A percentile compares a stretch with the other conserved stretches of the same genome.
Conservation (phyloP, 2,888 invertebrate species). For the Odontocerum albicorne region DNA sequence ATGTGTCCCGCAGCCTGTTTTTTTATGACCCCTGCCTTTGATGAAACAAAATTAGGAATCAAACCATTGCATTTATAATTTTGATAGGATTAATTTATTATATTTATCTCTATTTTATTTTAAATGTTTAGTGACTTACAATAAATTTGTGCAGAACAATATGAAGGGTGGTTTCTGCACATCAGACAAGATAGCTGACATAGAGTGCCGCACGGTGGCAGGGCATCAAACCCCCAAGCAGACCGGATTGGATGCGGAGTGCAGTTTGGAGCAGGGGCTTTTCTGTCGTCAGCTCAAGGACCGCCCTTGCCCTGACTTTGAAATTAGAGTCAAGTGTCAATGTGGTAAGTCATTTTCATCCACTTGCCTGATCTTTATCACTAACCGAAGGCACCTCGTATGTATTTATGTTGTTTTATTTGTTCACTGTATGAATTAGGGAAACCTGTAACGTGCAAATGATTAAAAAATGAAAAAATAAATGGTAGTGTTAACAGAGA, state of each 20-base stretch:
- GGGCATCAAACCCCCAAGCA: slow-evolving; percentile 65
- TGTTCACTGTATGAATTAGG: background rate
- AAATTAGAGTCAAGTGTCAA: slow-evolving; percentile 74
- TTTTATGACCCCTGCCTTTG: no score
- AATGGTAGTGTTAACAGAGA: no score
- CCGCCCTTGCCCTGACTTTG: slow-evolving; percentile 74
- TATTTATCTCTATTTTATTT: no score
- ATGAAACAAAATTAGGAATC: no score
- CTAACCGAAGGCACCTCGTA: background rate
- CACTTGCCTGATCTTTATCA: background rate
- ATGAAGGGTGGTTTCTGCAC: slow-evolving; percentile 59
- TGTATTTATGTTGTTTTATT: slow-evolving; percentile 40
- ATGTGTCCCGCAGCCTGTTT: no score
- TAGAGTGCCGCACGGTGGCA: slow-evolving; percentile 74
- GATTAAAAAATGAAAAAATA: no score
- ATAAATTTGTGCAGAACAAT: slow-evolving; percentile 47
- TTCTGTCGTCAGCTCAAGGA: slow-evolving; percentile 58
- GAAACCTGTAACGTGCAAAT: no score
- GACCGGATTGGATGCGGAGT: slow-evolving; percentile 74
- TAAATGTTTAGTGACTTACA: no score
- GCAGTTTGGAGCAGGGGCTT: slow-evolving; percentile 73
- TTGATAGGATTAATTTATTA: no score
- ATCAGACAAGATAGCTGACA: slow-evolving; percentile 64
- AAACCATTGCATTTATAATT: no score
- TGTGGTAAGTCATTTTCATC: slow-evolving; percentile 45